Base-by-base conservation (phyloP, 2,113 vertebrate genomes). In the Hippocampus barbouri region DNA sequence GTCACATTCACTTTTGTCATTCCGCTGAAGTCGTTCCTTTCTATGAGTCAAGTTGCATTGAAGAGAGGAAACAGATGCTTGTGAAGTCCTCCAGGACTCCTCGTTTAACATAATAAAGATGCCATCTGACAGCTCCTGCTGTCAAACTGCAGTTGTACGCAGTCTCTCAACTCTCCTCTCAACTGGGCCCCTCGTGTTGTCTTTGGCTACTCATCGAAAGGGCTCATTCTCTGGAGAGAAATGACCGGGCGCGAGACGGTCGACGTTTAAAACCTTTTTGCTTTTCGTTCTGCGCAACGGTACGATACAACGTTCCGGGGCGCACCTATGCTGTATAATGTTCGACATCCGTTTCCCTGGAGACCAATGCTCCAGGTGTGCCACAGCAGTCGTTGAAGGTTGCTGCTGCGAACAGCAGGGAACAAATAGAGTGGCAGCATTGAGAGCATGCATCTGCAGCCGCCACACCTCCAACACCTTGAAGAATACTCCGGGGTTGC, bases 61-160 rank as follows among this genome's bases (percentile, higher is more conserved):
- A 79, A 83, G 80, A 79, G 68, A 27, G 72, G 79, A 78, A 89
- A 82, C 88, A 89, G 85, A 88, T 88, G 86, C 82, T 85, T 47
- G 70, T 81, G 74, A 34, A 60, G 54, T 86, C 87, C 86, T 79
- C 65, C 80, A 81, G 83, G 87, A 88, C 78, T 80, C 73, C 70
- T 83, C 78, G 69, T 75, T 85, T 79, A 79, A 83, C 72, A 62
- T 84, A 86, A 87, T 89, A 89, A 88, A 89, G 85, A 87, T 82
- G 83, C 85, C 86, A 88, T 87, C 84, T 89, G 85, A 89, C 83
- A 81, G 75, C 78, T 89, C 80, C 83, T 87, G 82, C 87, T 91
- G 87, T 90, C 87, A 80, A 79, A 84, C 71, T 72, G 70, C 73
- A 79, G 81, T 88, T 75, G 69, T 72, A 77, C 72, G 72, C 79